phyloP scores from a whole-genome alignment of 2,888 invertebrate genomes.

The Anthrax anthrax region DNA sequence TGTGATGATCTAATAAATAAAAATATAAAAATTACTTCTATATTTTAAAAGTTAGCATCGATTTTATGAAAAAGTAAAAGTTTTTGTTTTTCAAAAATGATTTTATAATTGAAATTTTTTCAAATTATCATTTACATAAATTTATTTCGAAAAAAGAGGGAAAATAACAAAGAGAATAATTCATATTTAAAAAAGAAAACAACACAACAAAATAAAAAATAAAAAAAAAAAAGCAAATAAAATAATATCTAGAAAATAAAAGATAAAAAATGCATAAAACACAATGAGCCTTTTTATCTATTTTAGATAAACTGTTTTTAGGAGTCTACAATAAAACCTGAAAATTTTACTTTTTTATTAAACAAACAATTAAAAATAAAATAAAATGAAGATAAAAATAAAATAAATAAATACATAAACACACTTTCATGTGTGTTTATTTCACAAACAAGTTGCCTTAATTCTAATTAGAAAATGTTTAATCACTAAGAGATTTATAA shows the following conservation, averaged over 20 bases:
- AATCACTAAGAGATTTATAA: too few relatives aligned
- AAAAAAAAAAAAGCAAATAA: not conserved
- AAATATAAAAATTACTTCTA: too few relatives aligned
- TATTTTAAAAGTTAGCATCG: too few relatives aligned
- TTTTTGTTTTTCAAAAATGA: too few relatives aligned
- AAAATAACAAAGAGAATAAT: too few relatives aligned
- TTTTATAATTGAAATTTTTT: too few relatives aligned
- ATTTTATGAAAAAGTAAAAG: too few relatives aligned
- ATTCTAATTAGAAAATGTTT: conserved; percentile 1
- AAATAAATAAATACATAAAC: not conserved
- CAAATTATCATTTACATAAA: too few relatives aligned
- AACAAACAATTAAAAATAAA: conserved; percentile 9
- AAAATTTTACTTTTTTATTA: conserved; percentile 8
- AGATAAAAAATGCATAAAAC: conserved; percentile 1
- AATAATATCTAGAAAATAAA: too few relatives aligned
- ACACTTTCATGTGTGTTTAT: too few relatives aligned
- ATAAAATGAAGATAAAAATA: conserved; percentile 8
- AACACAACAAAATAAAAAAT: conserved; percentile 1
- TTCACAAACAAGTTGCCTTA: conserved; percentile 8
- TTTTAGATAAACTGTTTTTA: conserved; percentile 12
- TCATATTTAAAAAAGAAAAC: conserved; percentile 3
- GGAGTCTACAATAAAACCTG: conserved; percentile 12
- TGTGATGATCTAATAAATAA: too few relatives aligned
- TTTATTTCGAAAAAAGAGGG: too few relatives aligned
- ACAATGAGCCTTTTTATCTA: conserved; percentile 11